phyloP scores from a whole-genome alignment of 2,113 vertebrate species.

The Atlantisia rogersi region DNA sequence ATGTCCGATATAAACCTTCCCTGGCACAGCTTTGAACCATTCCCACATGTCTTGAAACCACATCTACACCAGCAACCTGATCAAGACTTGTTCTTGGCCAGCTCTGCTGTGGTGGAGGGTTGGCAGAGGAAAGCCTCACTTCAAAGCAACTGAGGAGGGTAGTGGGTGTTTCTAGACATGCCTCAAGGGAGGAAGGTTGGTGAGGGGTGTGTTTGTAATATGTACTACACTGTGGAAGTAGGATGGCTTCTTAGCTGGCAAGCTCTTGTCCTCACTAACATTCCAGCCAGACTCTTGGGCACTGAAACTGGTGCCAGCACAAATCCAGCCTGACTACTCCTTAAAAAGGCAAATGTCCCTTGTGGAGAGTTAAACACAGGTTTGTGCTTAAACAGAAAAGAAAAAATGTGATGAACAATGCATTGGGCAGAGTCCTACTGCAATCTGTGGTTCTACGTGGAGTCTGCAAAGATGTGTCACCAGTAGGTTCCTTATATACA shows the following conservation, averaged over 20 bases:
- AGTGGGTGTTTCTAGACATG: not conserved
- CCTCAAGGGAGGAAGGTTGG: not conserved
- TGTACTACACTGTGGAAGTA: not conserved
- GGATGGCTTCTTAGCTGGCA: not conserved
- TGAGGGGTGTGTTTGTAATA: not conserved
- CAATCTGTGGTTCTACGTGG: rapidly evolving
- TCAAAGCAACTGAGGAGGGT: not conserved
- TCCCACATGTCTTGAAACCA: not conserved
- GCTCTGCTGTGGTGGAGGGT: not conserved
- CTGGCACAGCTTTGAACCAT: too few relatives aligned
- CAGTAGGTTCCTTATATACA: not conserved
- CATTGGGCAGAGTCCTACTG: not conserved
- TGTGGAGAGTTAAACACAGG: not conserved
- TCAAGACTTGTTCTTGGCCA: not conserved
- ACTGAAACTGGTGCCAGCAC: not conserved
- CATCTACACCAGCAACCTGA: not conserved
- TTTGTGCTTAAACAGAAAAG: not conserved
- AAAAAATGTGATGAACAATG: not conserved
- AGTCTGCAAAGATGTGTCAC: not conserved
- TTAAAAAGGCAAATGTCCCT: not conserved
- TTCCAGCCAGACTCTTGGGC: not conserved
- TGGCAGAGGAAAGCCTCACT: not conserved
- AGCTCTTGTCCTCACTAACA: not conserved
- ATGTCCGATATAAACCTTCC: not conserved
- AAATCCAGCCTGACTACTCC: not conserved